These are phyloP conservation scores for Drosophila mimetica DNA, from an alignment of 2,888 invertebrate species.

Conservation along the genomic window DNA sequence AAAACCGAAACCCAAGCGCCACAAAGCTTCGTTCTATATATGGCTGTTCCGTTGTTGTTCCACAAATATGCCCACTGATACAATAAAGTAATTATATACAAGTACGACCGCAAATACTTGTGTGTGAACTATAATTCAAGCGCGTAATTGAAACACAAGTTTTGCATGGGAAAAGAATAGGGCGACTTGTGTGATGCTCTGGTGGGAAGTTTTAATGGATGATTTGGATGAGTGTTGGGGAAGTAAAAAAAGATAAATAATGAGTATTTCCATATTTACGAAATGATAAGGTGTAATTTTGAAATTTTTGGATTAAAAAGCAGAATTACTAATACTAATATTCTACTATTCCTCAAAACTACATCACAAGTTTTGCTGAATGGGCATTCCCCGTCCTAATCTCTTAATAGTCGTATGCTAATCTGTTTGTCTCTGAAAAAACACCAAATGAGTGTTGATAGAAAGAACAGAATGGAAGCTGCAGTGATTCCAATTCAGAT, in stretches of 20 bases:
- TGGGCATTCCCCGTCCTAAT: slow-evolving; percentile 12
- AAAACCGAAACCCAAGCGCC: slow-evolving; percentile 50
- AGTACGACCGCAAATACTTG: not conserved
- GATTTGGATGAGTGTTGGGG: not conserved
- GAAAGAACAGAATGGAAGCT: slow-evolving; percentile 17
- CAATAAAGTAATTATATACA: slow-evolving; percentile 10
- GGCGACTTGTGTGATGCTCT: not conserved
- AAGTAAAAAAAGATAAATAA: not conserved
- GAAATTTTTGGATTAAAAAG: too few species aligned
- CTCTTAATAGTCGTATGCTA: slow-evolving; percentile 43
- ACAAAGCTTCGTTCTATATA: slow-evolving; percentile 56
- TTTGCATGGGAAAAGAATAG: not conserved
- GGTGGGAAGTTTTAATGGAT: too few species aligned
- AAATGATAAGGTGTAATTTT: too few species aligned
- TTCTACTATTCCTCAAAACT: not conserved
- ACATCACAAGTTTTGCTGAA: not conserved
- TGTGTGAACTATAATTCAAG: slow-evolving; percentile 14
- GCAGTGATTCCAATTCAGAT: not conserved
- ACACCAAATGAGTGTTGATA: slow-evolving; percentile 58
- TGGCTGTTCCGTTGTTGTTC: slow-evolving; percentile 22
- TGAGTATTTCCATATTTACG: not conserved
- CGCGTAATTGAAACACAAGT: slow-evolving; percentile 19
- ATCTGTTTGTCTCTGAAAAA: slow-evolving; percentile 58
- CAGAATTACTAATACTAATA: too few species aligned
- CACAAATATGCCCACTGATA: slow-evolving; percentile 11